These are phyloP conservation scores for Drepana falcataria DNA, from an alignment of 2,888 invertebrate genomes.

Conservation along the genomic window DNA sequence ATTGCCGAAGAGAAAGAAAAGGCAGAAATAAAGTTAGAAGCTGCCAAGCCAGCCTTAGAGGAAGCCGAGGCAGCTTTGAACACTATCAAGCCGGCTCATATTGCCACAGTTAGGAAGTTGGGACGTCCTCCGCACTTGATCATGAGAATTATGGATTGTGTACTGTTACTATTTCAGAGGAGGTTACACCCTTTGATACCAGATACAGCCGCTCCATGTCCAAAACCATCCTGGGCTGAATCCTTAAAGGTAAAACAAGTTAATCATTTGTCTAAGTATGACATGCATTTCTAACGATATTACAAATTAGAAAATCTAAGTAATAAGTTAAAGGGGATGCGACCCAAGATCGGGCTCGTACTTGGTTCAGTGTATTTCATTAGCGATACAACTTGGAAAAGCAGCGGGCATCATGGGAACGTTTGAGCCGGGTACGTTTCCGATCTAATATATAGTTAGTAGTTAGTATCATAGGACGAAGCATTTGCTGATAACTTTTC, in stretches of 20 bases:
- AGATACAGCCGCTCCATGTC: slow-evolving; percentile 89
- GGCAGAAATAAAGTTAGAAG: slow-evolving; percentile 95
- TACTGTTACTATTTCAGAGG: slow-evolving; percentile 93
- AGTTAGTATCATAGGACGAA: too few relatives aligned
- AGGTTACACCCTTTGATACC: slow-evolving; percentile 89
- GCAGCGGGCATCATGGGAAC: too few relatives aligned
- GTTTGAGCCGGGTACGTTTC: too few relatives aligned
- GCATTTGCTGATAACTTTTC: too few relatives aligned
- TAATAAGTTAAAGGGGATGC: too few relatives aligned
- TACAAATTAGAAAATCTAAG: too few relatives aligned
- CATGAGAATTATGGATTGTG: slow-evolving; percentile 99
- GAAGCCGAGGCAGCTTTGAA: slow-evolving; percentile 97
- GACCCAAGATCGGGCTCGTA: too few relatives aligned
- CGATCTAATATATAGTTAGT: too few relatives aligned
- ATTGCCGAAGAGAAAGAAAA: slow-evolving; percentile 94
- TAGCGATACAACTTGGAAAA: too few relatives aligned
- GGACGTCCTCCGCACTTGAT: slow-evolving; percentile 97
- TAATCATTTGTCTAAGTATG: too few relatives aligned
- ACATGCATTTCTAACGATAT: too few relatives aligned
- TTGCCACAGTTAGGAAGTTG: slow-evolving; percentile 95
- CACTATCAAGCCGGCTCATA: slow-evolving; percentile 97
- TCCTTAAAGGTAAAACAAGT: slow-evolving; percentile 85
- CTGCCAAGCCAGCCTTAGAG: slow-evolving; percentile 96
- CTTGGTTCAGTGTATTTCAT: too few relatives aligned
- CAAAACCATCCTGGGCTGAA: slow-evolving; percentile 97